A percentile compares a stretch with the other conserved stretches of the same genome.
Evolutionary conservation across 2,888 invertebrate genomes (phyloP).

Genomic region (Ormyrus nitidulus): DNA sequence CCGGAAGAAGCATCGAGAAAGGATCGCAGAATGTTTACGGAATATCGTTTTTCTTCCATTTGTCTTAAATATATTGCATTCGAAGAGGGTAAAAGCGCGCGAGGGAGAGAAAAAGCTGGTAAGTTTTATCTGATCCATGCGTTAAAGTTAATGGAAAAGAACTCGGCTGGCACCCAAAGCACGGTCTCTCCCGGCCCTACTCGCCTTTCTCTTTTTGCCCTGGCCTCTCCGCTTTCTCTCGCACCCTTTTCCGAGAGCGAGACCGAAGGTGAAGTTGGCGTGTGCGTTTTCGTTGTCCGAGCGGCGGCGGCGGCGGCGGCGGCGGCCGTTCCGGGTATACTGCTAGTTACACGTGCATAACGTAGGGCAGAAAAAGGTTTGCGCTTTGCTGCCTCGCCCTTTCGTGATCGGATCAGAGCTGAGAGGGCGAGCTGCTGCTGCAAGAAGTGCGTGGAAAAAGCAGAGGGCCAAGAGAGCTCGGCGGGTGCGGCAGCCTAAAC

Average conservation of each 20-base stretch:
- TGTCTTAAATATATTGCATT: constrained; percentile 16
- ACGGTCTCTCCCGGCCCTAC: neutral
- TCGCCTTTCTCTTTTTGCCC: neutral
- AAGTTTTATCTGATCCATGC: constrained; percentile 14
- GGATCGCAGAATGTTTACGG: neutral
- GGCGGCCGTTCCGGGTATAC: too few species aligned
- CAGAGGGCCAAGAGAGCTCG: neutral
- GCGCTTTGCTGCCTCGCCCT: neutral
- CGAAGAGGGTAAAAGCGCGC: neutral
- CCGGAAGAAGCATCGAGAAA: too few species aligned
- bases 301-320: neutral
- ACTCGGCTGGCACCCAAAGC: neutral
- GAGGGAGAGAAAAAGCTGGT: constrained; percentile 16
- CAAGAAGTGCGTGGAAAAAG: constrained; percentile 1
- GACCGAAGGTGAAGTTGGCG: neutral
- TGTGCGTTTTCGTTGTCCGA: neutral
- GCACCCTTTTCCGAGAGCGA: neutral
- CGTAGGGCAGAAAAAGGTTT: too few species aligned
- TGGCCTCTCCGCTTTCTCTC: constrained; percentile 8
- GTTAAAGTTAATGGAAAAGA: constrained; percentile 26
- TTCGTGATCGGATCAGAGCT: constrained; percentile 1
- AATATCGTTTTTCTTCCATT: constrained; percentile 2
- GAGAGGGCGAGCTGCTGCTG: neutral
- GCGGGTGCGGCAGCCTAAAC: constrained; percentile 51
- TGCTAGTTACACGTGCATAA: too few species aligned